These are phyloP conservation scores for Crotophaga sulcirostris DNA, from an alignment of 2,113 vertebrate genomes.

Conservation along the genomic window DNA sequence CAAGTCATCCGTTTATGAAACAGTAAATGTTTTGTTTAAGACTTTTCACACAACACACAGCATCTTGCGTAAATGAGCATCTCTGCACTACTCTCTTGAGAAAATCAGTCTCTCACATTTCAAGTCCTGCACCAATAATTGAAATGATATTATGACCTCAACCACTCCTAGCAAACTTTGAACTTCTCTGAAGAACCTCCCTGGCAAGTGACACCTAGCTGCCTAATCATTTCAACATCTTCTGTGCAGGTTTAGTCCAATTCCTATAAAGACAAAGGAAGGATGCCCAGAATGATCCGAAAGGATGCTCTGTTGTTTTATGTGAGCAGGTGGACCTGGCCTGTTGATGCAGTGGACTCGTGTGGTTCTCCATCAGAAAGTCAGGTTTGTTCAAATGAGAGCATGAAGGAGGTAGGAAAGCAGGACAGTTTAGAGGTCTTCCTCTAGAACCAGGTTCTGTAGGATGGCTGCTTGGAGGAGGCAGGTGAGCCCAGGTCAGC, in stretches of 20 bases:
- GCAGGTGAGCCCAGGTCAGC: not conserved
- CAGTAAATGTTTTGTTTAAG: not conserved
- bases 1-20: not conserved
- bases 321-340: rapidly evolving
- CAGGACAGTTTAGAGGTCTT: not conserved
- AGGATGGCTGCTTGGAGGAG: not conserved
- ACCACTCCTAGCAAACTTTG: not conserved
- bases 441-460: not conserved
- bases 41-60: not conserved
- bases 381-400: not conserved
- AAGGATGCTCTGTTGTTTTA: not conserved
- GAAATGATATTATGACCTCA: not conserved
- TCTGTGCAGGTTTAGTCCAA: not conserved
- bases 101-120: not conserved
- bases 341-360: rapidly evolving
- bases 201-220: not conserved
- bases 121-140: not conserved
- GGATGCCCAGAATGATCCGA: not conserved
- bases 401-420: not conserved
- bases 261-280: not conserved
- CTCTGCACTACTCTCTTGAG: not conserved
- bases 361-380: not conserved
- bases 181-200: not conserved
- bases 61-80: not conserved
- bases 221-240: not conserved